phyloP scores from a whole-genome alignment of 2,888 invertebrate genomes.

The Melanostoma mellinum region DNA sequence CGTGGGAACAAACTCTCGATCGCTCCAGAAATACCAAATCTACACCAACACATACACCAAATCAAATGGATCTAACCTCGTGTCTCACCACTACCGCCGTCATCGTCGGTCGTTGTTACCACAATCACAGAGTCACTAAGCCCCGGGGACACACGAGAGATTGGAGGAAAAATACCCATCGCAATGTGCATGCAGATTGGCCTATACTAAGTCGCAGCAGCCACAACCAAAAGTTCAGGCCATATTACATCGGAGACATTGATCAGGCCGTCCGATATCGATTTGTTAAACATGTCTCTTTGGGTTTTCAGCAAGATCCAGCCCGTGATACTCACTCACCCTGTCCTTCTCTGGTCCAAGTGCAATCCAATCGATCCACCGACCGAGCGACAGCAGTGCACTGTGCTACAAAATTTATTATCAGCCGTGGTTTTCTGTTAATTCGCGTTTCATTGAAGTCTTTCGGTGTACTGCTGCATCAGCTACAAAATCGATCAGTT shows the following conservation, averaged over 20 bases:
- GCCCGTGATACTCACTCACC: conserved; percentile 47
- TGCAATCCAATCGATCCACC: conserved; percentile 24
- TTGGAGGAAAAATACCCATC: conserved; percentile 57
- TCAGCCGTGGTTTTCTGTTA: conserved; percentile 60
- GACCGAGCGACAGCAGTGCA: conserved; percentile 11
- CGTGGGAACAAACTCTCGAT: conserved; percentile 69
- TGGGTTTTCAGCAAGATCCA: conserved; percentile 72
- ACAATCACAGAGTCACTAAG: conserved; percentile 16
- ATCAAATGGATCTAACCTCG: conserved; percentile 65
- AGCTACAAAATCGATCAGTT: conserved; percentile 67
- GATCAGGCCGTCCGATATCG: conserved; percentile 75
- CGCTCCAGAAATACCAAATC: conserved; percentile 68
- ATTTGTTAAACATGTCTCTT: conserved; percentile 75
- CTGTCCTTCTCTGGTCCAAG: conserved; percentile 29
- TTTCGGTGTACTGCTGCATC: conserved; percentile 19
- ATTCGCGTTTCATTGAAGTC: conserved; percentile 65
- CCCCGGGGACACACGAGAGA: conserved; percentile 65
- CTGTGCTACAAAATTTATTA: conserved; percentile 62
- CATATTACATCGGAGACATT: conserved; percentile 74
- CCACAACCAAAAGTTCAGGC: conserved; percentile 64
- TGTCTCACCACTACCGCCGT: conserved; percentile 48
- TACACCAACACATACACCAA: conserved; percentile 57
- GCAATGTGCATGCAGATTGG: conserved; percentile 64
- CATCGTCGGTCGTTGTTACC: neutral
- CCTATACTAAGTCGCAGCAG: conserved; percentile 21